Base-by-base conservation (phyloP, 2,888 invertebrate genomes). In the Thysanoteuthis rhombus region DNA sequence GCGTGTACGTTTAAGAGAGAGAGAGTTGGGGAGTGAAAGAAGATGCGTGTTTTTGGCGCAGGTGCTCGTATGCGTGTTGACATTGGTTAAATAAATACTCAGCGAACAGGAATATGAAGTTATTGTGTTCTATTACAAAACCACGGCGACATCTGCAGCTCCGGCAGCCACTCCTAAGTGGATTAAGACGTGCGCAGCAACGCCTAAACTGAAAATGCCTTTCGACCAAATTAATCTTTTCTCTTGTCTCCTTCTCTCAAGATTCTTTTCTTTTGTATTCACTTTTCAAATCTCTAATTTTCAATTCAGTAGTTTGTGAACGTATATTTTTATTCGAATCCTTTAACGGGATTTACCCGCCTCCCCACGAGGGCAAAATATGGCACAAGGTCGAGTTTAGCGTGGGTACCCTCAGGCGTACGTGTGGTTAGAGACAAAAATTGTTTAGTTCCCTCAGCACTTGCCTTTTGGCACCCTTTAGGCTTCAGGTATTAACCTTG, bases 51-150 rank as follows among this genome's bases (percentile, higher is more conserved):
- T 75, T 52, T 75, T n/a, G 36, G 75, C 16, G n/a, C 75, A 75
- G 75, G 75, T 75, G 75, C n/a, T 75, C 75, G n/a, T 75, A n/a
- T 75, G 75, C n/a, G 75, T 75, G 75, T 75, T 75, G 75, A 75
- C 75, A 75, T n/a, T 75, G n/a, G 75, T 75, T 75, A 75, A 75
- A n/a, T n/a, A 75, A 75, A 75, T 75, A n/a, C 75, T 16, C 10
- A n/a, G 12, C 75, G 75, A 75, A 75, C 75, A 75, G 75, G 75
- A n/a, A 75, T n/a, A 75, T n/a, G 36, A 75, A 75, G 75, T 75
- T 75, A 75, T 75, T 75, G 75, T 75, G 75, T 75, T 75, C 75
- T 75, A 75, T 75, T 75, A 75, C n/a, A 75, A 75, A 75, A 75
- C n/a, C 75, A 12, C 75, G 12, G n/a, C n/a, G 75, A 75, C 75